A percentile compares a stretch with the other conserved stretches of the same genome.
Evolutionary conservation across 2,113 vertebrate species (phyloP).

Genomic region (Halcyon malimbica): DNA sequence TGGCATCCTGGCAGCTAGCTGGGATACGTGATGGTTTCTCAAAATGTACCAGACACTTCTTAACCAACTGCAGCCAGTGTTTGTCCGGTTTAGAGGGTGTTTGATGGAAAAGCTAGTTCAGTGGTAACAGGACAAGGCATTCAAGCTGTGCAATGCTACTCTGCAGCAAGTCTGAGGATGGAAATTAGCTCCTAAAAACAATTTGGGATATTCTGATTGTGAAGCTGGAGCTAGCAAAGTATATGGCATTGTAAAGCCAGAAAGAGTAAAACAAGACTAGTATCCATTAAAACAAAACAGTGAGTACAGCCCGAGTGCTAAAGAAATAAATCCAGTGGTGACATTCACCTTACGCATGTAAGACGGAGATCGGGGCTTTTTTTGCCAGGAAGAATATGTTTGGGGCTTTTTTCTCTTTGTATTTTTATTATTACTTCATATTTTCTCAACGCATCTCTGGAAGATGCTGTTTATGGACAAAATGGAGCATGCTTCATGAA

Average conservation of each 20-base stretch:
- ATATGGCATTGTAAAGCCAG: background rate
- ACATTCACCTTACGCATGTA: background rate
- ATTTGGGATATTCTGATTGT: background rate
- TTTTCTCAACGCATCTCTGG: conserved; percentile 23
- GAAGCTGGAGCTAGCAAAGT: background rate
- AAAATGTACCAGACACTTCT: background rate
- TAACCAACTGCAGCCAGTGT: background rate
- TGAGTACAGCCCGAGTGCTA: background rate
- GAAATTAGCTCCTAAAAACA: conserved; percentile 4
- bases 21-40: background rate
- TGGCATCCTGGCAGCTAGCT: background rate
- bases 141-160: background rate
- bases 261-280: conserved; percentile 4
- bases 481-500: conserved; percentile 17
- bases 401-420: background rate
- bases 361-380: background rate
- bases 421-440: background rate
- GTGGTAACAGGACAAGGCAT: background rate
- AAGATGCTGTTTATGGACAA: conserved; percentile 16
- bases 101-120: background rate
- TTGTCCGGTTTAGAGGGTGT: background rate
- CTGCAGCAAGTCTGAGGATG: background rate
- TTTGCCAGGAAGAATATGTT: background rate
- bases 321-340: background rate
- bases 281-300: background rate